Evolutionary conservation across 2,113 vertebrate species (phyloP).

Genomic region (Thermophis baileyi): DNA sequence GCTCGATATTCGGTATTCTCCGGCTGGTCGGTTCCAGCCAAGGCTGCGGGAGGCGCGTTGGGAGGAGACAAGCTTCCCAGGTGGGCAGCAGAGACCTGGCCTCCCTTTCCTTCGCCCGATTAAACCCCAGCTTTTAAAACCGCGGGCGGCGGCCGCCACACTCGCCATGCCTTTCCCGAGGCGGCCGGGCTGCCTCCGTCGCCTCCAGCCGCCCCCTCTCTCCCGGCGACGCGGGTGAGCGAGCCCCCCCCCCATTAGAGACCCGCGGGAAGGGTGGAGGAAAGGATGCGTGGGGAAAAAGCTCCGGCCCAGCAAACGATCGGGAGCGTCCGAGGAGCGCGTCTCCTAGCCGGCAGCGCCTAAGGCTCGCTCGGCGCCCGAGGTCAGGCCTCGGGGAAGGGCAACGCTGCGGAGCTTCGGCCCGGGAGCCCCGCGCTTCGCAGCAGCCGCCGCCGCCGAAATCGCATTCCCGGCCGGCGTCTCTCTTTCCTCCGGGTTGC

Average conservation of each 20-base stretch:
- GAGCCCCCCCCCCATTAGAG: constrained; percentile 37
- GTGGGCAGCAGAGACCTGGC: background rate
- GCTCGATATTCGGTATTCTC: constrained; percentile 72
- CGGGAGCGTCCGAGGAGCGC: constrained; percentile 17
- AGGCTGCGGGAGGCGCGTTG: constrained; percentile 56
- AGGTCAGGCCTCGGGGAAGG: constrained; percentile 55
- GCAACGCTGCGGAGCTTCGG: constrained; percentile 60
- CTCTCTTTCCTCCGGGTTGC: background rate
- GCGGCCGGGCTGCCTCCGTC: constrained; percentile 24
- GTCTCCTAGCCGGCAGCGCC: background rate
- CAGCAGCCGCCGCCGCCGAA: too few species aligned
- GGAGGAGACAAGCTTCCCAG: background rate
- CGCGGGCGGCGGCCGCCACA: background rate
- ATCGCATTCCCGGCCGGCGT: background rate
- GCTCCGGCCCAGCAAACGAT: constrained; percentile 31
- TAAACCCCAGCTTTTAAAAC: background rate
- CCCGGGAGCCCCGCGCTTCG: background rate
- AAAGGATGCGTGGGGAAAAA: constrained; percentile 1
- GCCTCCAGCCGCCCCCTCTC: constrained; percentile 43
- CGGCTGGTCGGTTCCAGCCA: constrained; percentile 73
- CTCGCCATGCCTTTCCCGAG: background rate
- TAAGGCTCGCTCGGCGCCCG: background rate
- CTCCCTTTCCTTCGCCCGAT: background rate
- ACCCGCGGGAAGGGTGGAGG: constrained; percentile 51
- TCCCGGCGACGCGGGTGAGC: constrained; percentile 54